A percentile compares a stretch with the other conserved stretches of the same genome.
These are phyloP conservation scores for Ophiodon elongatus DNA, from an alignment of 2,113 vertebrate genomes.

Conservation along the genomic window DNA sequence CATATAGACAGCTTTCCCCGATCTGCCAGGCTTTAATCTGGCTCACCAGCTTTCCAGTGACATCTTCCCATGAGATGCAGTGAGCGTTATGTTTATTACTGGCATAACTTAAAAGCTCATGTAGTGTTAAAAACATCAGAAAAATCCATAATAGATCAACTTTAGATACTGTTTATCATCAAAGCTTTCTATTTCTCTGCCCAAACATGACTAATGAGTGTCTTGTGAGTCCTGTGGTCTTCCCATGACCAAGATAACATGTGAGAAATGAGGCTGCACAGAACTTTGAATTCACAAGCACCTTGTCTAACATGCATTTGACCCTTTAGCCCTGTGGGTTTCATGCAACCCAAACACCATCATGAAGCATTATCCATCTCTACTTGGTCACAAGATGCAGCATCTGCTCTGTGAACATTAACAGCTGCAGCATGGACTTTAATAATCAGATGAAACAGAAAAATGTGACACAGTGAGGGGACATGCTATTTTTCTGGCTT, in stretches of 20 bases:
- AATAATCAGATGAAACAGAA: neutral
- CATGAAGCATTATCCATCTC: neutral
- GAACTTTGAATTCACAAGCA: neutral
- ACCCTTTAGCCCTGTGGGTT: neutral
- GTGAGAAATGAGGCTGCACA: neutral
- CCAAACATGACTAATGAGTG: conserved; percentile 22
- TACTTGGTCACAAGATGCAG: conserved; percentile 7
- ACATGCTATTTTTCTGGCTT: neutral
- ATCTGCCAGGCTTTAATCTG: conserved; percentile 80
- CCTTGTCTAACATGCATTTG: conserved; percentile 17
- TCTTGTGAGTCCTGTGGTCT: conserved; percentile 31
- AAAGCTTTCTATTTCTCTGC: neutral
- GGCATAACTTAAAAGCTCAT: neutral
- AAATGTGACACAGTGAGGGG: neutral
- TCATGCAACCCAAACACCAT: neutral
- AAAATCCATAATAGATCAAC: neutral
- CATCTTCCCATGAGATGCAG: conserved; percentile 57
- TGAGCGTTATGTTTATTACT: neutral
- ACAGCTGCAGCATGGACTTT: neutral
- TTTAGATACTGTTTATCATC: neutral
- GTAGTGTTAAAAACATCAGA: neutral
- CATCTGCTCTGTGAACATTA: neutral
- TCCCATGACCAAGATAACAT: conserved; percentile 5
- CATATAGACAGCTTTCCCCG: conserved; percentile 50
- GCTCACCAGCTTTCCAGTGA: conserved; percentile 61